phyloP scores from a whole-genome alignment of 2,888 invertebrate genomes.

The Phorcus lineatus region DNA sequence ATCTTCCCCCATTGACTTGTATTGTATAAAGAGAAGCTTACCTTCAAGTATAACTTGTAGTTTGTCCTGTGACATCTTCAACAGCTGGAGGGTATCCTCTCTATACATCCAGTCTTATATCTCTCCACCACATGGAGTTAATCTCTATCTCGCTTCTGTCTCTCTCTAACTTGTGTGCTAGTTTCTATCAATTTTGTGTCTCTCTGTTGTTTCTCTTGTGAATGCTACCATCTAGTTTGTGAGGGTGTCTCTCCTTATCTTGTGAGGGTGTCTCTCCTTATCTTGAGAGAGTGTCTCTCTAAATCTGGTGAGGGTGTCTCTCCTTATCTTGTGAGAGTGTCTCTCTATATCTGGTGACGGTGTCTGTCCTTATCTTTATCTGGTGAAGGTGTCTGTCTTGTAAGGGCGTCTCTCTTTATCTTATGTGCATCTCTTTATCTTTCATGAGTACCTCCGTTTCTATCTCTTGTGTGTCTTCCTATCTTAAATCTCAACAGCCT shows the following conservation, averaged over 20 bases:
- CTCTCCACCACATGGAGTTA: background rate
- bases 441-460: background rate
- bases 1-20: too few species aligned
- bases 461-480: too few species aligned
- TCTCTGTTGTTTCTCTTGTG: background rate
- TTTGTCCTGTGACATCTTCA: background rate
- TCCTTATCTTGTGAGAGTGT: background rate
- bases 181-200: background rate
- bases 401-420: background rate
- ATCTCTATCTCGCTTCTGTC: slow-evolving; percentile 19
- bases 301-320: background rate
- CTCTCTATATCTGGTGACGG: background rate
- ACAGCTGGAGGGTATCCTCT: background rate
- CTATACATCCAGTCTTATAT: background rate
- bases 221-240: background rate
- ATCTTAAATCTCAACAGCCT: too few species aligned
- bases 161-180: background rate
- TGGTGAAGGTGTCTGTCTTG: background rate
- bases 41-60: slow-evolving; percentile 7
- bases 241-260: background rate
- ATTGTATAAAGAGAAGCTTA: too few species aligned
- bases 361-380: background rate
- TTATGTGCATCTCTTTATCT: too few species aligned
- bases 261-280: background rate
- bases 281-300: background rate